Percentiles rank a stretch among this genome's conserved stretches.
phyloP scores from a whole-genome alignment of 2,888 invertebrate species.

The Ormyrus thymus region DNA sequence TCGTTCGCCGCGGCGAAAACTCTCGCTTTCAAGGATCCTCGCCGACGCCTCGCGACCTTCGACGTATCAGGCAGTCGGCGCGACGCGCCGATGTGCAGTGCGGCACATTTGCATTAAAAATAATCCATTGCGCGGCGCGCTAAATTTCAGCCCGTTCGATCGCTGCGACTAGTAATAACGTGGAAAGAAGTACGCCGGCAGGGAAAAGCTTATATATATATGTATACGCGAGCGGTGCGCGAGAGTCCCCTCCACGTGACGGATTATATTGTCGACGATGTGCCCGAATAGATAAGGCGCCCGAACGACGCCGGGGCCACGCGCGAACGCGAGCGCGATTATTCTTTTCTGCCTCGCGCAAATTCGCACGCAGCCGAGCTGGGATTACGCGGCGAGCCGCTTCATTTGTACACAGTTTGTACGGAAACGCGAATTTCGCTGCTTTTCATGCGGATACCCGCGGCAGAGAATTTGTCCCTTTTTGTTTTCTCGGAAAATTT shows the following conservation, averaged over 20 bases:
- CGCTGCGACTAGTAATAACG: background rate
- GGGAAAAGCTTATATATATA: too few species aligned
- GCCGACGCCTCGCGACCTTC: background rate
- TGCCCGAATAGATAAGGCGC: constrained; percentile 1
- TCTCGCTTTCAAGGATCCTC: constrained; percentile 8
- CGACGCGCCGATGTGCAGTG: constrained; percentile 1
- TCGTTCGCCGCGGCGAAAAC: too few species aligned
- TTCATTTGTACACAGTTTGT: too few species aligned
- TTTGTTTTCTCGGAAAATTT: too few species aligned
- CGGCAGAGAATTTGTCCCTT: too few species aligned
- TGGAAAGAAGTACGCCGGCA: too few species aligned
- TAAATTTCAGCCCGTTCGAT: background rate
- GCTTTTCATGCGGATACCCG: too few species aligned
- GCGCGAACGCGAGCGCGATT: too few species aligned
- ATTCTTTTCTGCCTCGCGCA: too few species aligned
- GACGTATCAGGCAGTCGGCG: background rate
- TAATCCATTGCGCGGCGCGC: background rate
- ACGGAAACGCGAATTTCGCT: too few species aligned
- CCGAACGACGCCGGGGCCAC: background rate
- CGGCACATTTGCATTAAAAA: constrained; percentile 21
- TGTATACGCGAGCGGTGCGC: background rate
- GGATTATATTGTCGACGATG: background rate
- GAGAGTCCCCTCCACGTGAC: background rate
- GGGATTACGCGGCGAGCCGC: too few species aligned
- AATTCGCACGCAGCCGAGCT: too few species aligned